A percentile compares a stretch with the other conserved stretches of the same genome.
Evolutionary conservation across 2,113 vertebrate genomes (phyloP).

Genomic region (Anseranas semipalmata): DNA sequence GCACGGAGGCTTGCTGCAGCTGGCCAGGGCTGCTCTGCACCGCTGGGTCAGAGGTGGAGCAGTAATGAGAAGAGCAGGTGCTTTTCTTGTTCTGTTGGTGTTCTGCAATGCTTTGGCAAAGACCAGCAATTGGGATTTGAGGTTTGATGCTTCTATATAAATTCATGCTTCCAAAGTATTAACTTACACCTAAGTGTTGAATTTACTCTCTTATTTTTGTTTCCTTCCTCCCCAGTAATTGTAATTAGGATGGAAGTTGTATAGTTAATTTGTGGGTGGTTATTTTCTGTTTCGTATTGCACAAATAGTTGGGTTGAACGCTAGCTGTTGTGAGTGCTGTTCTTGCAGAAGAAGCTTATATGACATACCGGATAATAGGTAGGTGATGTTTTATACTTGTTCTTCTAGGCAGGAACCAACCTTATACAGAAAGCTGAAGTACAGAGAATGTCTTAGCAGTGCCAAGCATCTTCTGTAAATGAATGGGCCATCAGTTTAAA

Average conservation of each 20-base stretch:
- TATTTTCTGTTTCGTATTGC: neutral
- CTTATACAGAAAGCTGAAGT: neutral
- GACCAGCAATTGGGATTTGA: neutral
- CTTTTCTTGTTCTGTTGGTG: neutral
- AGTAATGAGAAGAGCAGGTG: neutral
- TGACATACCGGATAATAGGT: neutral
- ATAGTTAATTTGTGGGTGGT: neutral
- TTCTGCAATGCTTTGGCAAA: neutral
- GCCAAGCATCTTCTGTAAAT: fast-evolving
- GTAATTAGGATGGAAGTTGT: neutral
- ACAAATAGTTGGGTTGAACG: neutral
- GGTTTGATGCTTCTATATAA: neutral
- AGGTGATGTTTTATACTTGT: neutral
- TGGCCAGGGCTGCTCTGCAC: neutral
- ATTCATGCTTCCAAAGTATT: neutral
- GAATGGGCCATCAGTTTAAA: neutral
- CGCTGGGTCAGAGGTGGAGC: neutral
- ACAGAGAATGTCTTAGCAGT: neutral
- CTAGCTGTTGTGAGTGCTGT: neutral
- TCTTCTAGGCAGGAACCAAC: neutral
- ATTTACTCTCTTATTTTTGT: neutral
- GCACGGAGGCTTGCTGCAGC: neutral
- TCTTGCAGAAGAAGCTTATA: neutral
- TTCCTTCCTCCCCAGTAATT: neutral
- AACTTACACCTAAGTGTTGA: neutral